These are phyloP conservation scores for Amphipyra tragopoginis DNA, from an alignment of 2,888 invertebrate genomes.

Conservation along the genomic window DNA sequence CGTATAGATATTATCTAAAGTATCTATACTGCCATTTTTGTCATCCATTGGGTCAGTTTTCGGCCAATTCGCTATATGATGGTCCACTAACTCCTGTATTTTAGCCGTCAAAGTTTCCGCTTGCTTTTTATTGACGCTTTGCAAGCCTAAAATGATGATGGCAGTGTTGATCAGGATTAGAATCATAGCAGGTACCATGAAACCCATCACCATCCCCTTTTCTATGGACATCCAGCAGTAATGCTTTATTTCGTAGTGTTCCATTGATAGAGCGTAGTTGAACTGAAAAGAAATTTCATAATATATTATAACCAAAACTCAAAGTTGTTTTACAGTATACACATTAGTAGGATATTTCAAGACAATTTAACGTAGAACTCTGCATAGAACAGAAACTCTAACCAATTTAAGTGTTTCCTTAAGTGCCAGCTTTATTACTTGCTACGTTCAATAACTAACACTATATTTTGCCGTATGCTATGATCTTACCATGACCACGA, in stretches of 20 bases:
- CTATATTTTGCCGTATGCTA: neutral
- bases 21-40: slow-evolving; percentile 78
- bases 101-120: slow-evolving; percentile 83
- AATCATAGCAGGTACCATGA: slow-evolving; percentile 93
- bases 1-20: slow-evolving; percentile 78
- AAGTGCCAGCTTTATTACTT: no score
- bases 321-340: no score
- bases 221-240: slow-evolving; percentile 95
- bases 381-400: no score
- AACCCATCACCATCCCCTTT: slow-evolving; percentile 93
- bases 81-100: slow-evolving; percentile 83
- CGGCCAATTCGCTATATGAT: slow-evolving; percentile 82
- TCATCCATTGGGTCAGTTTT: slow-evolving; percentile 73
- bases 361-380: no score
- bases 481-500: slow-evolving; percentile 91
- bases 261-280: slow-evolving; percentile 92
- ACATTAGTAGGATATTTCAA: no score
- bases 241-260: slow-evolving; percentile 92
- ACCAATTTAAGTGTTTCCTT: no score
- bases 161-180: slow-evolving; percentile 91
- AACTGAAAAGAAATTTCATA: slow-evolving; percentile 78
- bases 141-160: slow-evolving; percentile 89
- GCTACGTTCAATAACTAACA: no score
- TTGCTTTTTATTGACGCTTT: slow-evolving; percentile 84
- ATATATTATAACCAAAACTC: no score